phyloP scores from a whole-genome alignment of 2,888 invertebrate genomes.

The Leucozona laternaria region DNA sequence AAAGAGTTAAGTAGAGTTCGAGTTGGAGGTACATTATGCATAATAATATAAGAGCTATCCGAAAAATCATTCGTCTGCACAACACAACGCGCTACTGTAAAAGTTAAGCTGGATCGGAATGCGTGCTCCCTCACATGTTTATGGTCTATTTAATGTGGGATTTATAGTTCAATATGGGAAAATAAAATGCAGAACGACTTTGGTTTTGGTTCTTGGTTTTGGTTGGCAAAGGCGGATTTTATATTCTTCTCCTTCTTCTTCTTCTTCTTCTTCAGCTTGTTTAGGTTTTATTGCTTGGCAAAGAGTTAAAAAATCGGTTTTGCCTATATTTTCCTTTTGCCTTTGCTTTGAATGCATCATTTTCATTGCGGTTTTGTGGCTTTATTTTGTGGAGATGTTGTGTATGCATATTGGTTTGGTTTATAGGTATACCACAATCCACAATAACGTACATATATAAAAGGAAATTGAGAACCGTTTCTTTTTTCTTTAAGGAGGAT shows the following conservation, averaged over 20 bases:
- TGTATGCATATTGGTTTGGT: too few species aligned
- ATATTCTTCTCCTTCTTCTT: not conserved
- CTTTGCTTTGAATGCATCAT: conserved; percentile 60
- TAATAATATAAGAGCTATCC: not conserved
- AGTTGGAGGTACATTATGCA: conserved; percentile 24
- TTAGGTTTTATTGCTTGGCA: conserved; percentile 59
- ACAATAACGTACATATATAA: not conserved
- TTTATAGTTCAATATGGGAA: conserved; percentile 70
- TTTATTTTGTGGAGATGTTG: conserved; percentile 22
- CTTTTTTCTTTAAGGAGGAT: conserved; percentile 8
- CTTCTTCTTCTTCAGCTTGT: too few species aligned
- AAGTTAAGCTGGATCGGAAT: conserved; percentile 4
- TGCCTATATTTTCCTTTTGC: conserved; percentile 2
- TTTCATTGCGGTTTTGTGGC: conserved; percentile 63
- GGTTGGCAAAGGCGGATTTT: conserved; percentile 38
- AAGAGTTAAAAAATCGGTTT: conserved; percentile 50
- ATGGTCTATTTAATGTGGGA: conserved; percentile 64
- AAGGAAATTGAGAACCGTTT: conserved; percentile 28
- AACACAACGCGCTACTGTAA: conserved; percentile 16
- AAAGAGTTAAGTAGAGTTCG: conserved; percentile 24
- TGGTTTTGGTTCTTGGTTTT: conserved; percentile 33
- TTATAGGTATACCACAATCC: not conserved
- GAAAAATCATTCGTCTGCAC: not conserved
- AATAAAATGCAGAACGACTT: conserved; percentile 61
- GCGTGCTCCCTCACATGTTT: conserved; percentile 60